These are phyloP conservation scores for Xiphophorus hellerii DNA, from an alignment of 2,113 vertebrate species.

Conservation along the genomic window DNA sequence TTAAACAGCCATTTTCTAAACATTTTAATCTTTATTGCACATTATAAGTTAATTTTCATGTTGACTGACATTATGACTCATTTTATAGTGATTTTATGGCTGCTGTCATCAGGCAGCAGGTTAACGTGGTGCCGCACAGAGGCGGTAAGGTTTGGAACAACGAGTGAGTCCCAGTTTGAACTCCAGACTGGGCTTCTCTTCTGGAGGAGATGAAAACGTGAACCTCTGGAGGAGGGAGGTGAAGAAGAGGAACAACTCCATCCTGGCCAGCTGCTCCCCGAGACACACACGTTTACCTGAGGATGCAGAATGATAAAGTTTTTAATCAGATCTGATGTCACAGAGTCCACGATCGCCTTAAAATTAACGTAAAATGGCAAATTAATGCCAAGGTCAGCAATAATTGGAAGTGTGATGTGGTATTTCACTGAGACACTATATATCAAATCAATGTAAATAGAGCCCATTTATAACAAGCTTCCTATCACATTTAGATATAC, in stretches of 20 bases:
- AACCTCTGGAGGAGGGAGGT: constrained; percentile 76
- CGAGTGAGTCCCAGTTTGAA: constrained; percentile 43
- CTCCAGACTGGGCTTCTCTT: constrained; percentile 65
- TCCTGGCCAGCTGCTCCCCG: constrained; percentile 29
- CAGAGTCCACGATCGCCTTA: no score
- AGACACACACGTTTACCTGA: constrained; percentile 24
- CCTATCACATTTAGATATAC: no score
- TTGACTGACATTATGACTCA: background rate
- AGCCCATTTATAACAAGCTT: no score
- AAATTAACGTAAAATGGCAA: no score
- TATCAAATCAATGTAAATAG: no score
- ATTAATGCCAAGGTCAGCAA: no score
- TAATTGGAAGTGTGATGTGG: no score
- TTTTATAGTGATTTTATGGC: background rate
- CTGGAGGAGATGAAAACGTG: constrained; percentile 49
- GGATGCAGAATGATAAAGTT: background rate
- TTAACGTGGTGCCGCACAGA: constrained; percentile 53
- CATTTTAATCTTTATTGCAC: no score
- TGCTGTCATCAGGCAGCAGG: background rate
- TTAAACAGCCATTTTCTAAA: no score
- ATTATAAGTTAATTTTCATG: no score
- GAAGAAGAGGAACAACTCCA: constrained; percentile 86
- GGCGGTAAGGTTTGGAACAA: constrained; percentile 56
- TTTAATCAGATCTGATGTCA: no score
- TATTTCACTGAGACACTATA: no score